These are phyloP conservation scores for Antedon bifida DNA, from an alignment of 35 echinoderm and acorn worm species.

Conservation along the genomic window DNA sequence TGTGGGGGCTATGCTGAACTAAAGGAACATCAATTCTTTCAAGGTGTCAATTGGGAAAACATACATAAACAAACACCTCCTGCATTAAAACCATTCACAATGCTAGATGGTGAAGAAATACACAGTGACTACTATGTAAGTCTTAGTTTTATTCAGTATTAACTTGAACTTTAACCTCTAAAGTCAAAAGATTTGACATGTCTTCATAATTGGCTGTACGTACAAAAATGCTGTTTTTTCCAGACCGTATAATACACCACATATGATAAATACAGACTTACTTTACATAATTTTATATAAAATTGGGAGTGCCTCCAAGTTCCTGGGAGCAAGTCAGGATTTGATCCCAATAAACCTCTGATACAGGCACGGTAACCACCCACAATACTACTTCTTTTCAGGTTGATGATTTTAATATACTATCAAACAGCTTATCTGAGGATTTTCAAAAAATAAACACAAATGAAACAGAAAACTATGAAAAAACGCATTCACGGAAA, in stretches of 20 bases:
- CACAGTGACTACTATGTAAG: constrained; percentile 88
- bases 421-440: constrained; percentile 42
- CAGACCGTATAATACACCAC: no score
- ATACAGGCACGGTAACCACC: no score
- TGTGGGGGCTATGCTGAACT: constrained; percentile 61
- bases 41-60: constrained; percentile 71
- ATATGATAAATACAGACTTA: no score
- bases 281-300: no score
- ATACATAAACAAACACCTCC: constrained; percentile 73
- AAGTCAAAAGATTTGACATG: background rate
- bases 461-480: constrained; percentile 21
- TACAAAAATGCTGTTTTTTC: no score
- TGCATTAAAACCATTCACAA: constrained; percentile 65
- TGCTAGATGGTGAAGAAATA: constrained; percentile 82
- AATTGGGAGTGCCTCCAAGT: no score
- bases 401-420: constrained; percentile 81
- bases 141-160: background rate
- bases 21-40: constrained; percentile 81
- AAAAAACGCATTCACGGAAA: constrained; percentile 24
- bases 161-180: background rate
- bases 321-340: no score
- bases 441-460: constrained; percentile 44
- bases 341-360: no score
- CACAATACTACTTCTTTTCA: no score
- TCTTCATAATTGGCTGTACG: background rate